Conservation (phyloP, 2,113 vertebrate genomes). For the Corydoras maculifer region DNA sequence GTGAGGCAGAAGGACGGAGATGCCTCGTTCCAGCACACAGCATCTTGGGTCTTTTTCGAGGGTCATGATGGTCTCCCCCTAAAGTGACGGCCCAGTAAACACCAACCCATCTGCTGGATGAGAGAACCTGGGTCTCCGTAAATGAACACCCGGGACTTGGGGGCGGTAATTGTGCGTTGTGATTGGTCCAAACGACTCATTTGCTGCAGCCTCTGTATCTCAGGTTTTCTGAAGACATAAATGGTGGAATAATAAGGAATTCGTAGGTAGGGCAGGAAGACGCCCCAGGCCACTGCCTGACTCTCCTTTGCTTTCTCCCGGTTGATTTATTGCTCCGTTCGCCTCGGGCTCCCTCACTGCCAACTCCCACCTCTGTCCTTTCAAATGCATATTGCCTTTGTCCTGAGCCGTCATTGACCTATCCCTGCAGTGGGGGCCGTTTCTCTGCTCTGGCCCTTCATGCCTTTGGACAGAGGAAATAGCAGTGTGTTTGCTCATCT, state of each 20-base stretch:
- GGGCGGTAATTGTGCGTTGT: too few relatives aligned
- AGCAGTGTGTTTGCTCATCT: conserved; percentile 23
- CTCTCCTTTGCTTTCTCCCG: conserved; percentile 21
- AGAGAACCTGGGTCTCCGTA: too few relatives aligned
- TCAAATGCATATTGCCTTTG: conserved; percentile 38
- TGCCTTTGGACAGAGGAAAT: conserved; percentile 13
- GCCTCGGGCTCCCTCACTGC: conserved; percentile 29
- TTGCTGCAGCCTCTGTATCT: too few relatives aligned
- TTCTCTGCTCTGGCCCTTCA: conserved; percentile 28
- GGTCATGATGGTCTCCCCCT: too few relatives aligned
- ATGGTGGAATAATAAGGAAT: background rate
- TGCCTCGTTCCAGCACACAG: too few relatives aligned
- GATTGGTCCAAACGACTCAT: too few relatives aligned
- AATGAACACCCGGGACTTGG: too few relatives aligned
- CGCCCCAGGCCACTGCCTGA: conserved; percentile 27
- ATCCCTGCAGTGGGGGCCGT: conserved; percentile 29
- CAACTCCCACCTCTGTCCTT: conserved; percentile 32
- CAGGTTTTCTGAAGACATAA: conserved; percentile 5
- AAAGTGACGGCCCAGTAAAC: too few relatives aligned
- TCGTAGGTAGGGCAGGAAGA: conserved; percentile 14
- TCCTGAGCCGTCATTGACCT: conserved; percentile 29
- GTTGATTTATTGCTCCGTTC: conserved; percentile 35
- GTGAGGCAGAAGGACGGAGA: too few relatives aligned
- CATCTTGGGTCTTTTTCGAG: too few relatives aligned
- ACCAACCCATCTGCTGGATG: too few relatives aligned